These are phyloP conservation scores for Lethrus apterus DNA, from an alignment of 1,140 invertebrate genomes.

Conservation along the genomic window DNA sequence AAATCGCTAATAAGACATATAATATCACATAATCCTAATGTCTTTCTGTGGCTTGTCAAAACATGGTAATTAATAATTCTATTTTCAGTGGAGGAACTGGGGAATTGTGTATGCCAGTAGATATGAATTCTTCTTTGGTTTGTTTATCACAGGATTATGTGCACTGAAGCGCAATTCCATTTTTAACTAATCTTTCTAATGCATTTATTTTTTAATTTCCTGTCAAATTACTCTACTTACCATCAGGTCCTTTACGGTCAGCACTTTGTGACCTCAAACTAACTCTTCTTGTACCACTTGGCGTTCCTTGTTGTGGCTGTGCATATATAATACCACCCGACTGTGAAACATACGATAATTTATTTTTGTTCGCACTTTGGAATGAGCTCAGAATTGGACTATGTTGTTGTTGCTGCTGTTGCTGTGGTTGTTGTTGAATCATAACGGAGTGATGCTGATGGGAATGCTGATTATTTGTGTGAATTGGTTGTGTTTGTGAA, in stretches of 20 bases:
- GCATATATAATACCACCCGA: constrained; percentile 45
- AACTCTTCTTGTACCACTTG: constrained; percentile 41
- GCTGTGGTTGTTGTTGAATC: constrained; percentile 27
- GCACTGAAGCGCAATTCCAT: no score
- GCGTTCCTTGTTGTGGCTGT: constrained; percentile 45
- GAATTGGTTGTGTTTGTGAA: constrained; percentile 34
- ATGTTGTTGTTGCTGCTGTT: constrained; percentile 34
- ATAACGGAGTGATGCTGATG: constrained; percentile 33
- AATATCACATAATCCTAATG: no score
- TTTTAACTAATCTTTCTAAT: no score
- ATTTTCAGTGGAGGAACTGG: no score
- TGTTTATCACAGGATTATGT: no score
- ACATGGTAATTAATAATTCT: no score
- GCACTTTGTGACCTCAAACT: constrained; percentile 48
- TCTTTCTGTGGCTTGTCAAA: no score
- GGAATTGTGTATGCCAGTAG: no score
- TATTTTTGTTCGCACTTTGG: constrained; percentile 41
- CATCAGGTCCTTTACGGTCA: constrained; percentile 44
- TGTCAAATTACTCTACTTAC: no score
- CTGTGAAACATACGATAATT: constrained; percentile 40
- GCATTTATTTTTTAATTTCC: no score
- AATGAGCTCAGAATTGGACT: constrained; percentile 44
- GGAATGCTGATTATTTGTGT: constrained; percentile 21
- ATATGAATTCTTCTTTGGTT: no score
- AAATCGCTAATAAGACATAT: no score